Conservation (phyloP, 2,888 invertebrate species). For the Dasypolia templi region DNA sequence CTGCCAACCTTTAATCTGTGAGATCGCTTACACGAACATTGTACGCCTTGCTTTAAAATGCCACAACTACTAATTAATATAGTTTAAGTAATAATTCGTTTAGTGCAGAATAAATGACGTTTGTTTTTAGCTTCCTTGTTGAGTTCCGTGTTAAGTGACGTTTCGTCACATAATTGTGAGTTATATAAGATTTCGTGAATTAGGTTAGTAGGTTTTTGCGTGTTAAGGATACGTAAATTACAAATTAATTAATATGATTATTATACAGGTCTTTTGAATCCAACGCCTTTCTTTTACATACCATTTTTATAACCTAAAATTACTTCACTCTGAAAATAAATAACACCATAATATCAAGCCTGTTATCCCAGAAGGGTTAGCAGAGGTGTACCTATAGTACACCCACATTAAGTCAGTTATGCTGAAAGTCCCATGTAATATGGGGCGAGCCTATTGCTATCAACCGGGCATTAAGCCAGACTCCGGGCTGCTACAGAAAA, state of each 20-base stretch:
- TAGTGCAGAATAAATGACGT: conserved; percentile 36
- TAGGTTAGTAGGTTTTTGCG: conserved; percentile 24
- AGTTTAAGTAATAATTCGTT: conserved; percentile 15
- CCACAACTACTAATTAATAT: conserved; percentile 44
- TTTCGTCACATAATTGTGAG: conserved; percentile 32
- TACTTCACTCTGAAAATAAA: background rate
- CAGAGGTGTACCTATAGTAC: no score
- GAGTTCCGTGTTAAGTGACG: conserved; percentile 16
- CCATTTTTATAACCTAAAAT: background rate
- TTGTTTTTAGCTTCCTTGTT: conserved; percentile 25
- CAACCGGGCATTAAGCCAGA: no score
- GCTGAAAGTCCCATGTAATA: no score
- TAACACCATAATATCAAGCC: no score
- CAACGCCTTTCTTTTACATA: conserved; percentile 2
- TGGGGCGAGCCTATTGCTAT: no score
- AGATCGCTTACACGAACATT: conserved; percentile 61
- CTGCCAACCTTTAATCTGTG: conserved; percentile 27
- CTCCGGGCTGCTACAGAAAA: no score
- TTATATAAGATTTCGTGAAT: conserved; percentile 31
- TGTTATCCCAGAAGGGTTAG: no score
- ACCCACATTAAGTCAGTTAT: no score
- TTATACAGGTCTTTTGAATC: conserved; percentile 21
- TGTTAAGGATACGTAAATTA: conserved; percentile 18
- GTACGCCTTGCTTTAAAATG: conserved; percentile 50
- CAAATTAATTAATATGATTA: conserved; percentile 15